Base-by-base conservation (phyloP, 1,140 invertebrate species). In the Atopsyche davidsoni region DNA sequence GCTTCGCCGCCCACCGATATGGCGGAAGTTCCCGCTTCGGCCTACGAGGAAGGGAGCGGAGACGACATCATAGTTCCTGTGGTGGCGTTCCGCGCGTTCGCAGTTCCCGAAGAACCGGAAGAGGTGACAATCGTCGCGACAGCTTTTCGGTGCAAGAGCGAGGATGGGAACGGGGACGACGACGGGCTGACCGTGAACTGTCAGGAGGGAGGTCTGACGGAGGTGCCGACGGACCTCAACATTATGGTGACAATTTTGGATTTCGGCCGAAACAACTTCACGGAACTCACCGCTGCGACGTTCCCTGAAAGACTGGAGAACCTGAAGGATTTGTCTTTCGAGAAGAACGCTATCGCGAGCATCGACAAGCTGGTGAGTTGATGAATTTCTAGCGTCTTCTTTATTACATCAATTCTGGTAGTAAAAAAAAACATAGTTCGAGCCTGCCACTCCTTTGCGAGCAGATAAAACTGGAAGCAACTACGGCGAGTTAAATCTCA, bases 161-260 rank as follows among this genome's bases (percentile, higher is more conserved):
- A 28, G n/a, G 2, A 1, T 3, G 16, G 60, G 36, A 64, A 70
- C 52, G 63, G 63, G 13, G 60, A 62, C 23, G 55, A 59, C 13
- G 55, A 60, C 14, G 62, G 61, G 24, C 66, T 63, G 14, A 53
- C 64, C 4, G 64, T 70, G 10, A 63, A 70, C 57, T 71, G 69
- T 57, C 64, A 65, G 22, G 62, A 63, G 40, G 62, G 64, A 28
- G 64, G 52, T 16, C 55, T 73, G 21, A 64, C 62, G 7, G 64
- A 69, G 53, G 62, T 70, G 24, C 68, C 69, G 1, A 45, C 56
- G 10, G 55, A 61, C 4, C 58, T 28, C 24, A n/a, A 28, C 24
- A n/a, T 28, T n/a, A 28, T 7, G 4, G 16, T 38, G 13, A 13
- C 14, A 9, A 7, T 6, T 38, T 22, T 52, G 11, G 35, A 41